These are phyloP conservation scores for Callipepla californica DNA, from an alignment of 2,113 vertebrate genomes.

Conservation along the genomic window DNA sequence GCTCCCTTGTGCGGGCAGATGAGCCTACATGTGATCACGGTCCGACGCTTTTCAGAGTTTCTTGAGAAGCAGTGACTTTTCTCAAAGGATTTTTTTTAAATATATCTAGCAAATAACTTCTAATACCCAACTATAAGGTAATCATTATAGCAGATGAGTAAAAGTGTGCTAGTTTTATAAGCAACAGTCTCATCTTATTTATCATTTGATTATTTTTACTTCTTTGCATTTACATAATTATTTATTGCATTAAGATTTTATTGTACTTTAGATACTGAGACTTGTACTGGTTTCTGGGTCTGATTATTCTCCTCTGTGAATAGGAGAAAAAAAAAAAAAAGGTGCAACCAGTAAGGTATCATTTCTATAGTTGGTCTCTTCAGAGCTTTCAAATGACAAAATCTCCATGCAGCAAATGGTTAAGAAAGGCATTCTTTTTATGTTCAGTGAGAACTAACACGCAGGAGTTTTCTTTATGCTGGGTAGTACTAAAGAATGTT, in stretches of 20 bases:
- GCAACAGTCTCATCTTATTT: neutral
- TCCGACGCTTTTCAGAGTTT: neutral
- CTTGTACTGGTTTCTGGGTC: neutral
- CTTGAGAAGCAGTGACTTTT: neutral
- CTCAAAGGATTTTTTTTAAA: neutral
- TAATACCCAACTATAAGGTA: neutral
- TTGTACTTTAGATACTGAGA: neutral
- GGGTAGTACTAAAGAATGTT: neutral
- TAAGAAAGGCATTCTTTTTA: neutral
- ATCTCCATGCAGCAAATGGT: neutral
- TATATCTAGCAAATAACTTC: neutral
- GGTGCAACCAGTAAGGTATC: neutral
- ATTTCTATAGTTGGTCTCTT: neutral
- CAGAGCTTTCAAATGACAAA: neutral
- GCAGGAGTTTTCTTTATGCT: neutral
- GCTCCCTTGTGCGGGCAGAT: slow-evolving; percentile 43
- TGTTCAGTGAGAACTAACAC: neutral
- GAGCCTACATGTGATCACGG: neutral
- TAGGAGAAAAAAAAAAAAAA: neutral
- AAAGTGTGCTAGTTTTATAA: neutral
- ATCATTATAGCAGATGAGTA: neutral
- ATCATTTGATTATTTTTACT: neutral
- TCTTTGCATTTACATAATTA: neutral
- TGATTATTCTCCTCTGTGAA: neutral
- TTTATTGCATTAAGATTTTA: neutral